phyloP scores from a whole-genome alignment of 2,797 vertebrate species.

The Poeciliopsis turneri region DNA sequence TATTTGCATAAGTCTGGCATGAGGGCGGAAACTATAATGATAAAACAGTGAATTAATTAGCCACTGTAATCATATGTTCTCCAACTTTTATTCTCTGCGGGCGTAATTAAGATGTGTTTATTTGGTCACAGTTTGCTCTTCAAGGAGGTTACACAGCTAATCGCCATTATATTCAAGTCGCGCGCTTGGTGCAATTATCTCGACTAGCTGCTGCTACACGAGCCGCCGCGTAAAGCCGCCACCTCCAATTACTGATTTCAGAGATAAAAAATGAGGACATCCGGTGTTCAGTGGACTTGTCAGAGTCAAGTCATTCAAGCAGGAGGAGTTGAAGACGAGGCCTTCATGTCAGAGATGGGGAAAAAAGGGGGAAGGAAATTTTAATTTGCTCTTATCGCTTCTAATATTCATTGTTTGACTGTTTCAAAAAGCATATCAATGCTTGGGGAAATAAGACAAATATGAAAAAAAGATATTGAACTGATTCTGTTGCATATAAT shows the following conservation, averaged over 20 bases:
- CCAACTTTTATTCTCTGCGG: slow-evolving; percentile 76
- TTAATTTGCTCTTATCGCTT: slow-evolving; percentile 41
- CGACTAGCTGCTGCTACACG: slow-evolving; percentile 49
- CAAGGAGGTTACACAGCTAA: slow-evolving; percentile 79
- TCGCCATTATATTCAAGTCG: slow-evolving; percentile 78
- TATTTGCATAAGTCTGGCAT: slow-evolving; percentile 53
- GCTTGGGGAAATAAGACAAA: slow-evolving; percentile 41
- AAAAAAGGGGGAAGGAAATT: slow-evolving; percentile 21
- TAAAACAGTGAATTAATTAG: slow-evolving; percentile 79
- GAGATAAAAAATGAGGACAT: slow-evolving; percentile 65
- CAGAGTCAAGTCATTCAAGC: slow-evolving; percentile 64
- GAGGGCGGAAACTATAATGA: slow-evolving; percentile 39
- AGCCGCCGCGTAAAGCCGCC: slow-evolving; percentile 44
- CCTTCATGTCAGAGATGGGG: slow-evolving; percentile 15
- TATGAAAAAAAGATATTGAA: slow-evolving; percentile 26
- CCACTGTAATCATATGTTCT: slow-evolving; percentile 77
- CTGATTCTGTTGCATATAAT: slow-evolving; percentile 48
- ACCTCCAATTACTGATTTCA: slow-evolving; percentile 70
- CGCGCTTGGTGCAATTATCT: slow-evolving; percentile 66
- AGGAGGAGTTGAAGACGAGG: slow-evolving; percentile 15
- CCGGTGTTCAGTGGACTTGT: slow-evolving; percentile 70
- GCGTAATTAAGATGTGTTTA: slow-evolving; percentile 83
- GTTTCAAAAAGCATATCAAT: slow-evolving; percentile 17
- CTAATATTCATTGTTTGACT: slow-evolving; percentile 35
- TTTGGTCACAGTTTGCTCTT: slow-evolving; percentile 80